Percentiles rank a stretch among this genome's conserved stretches.
These are phyloP conservation scores for Brachionus paranguensis DNA, from an alignment of 1,140 invertebrate species.

Conservation along the genomic window DNA sequence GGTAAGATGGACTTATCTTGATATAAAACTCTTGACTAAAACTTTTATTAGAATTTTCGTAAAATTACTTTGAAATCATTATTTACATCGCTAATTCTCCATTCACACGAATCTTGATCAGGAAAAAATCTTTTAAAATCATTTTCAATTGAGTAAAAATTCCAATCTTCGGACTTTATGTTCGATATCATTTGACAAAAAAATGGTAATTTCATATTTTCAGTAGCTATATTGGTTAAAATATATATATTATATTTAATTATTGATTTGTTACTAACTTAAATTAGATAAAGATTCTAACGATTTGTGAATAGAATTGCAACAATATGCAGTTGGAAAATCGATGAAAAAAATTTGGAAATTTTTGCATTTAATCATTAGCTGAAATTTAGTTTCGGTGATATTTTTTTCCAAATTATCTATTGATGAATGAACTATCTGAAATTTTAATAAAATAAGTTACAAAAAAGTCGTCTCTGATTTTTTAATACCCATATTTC, in stretches of 20 bases:
- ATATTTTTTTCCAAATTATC: constrained; percentile 5
- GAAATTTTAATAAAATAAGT: background rate
- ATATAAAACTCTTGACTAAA: background rate
- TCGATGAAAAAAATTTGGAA: constrained; percentile 20
- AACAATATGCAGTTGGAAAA: constrained; percentile 4
- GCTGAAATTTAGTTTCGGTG: background rate
- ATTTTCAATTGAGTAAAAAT: constrained; percentile 4
- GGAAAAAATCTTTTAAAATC: background rate
- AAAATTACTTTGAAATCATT: constrained; percentile 13
- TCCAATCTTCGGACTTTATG: background rate
- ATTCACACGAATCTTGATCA: background rate
- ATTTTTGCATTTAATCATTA: constrained; percentile 34
- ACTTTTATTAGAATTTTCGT: too few relatives aligned
- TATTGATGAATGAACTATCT: constrained; percentile 35
- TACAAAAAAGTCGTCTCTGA: background rate
- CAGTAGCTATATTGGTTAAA: background rate
- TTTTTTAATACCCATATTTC: constrained; percentile 33
- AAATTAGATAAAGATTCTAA: constrained; percentile 22
- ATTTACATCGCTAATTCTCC: constrained; percentile 31
- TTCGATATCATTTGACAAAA: constrained; percentile 7
- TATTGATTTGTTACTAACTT: background rate
- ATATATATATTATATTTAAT: background rate
- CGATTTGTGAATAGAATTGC: constrained; percentile 26
- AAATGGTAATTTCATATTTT: constrained; percentile 37
- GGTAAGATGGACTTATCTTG: constrained; percentile 19